Percentiles rank a stretch among this genome's conserved stretches.
Evolutionary conservation across 1,140 invertebrate genomes (phyloP).

Genomic region (Heterodera schachtii): DNA sequence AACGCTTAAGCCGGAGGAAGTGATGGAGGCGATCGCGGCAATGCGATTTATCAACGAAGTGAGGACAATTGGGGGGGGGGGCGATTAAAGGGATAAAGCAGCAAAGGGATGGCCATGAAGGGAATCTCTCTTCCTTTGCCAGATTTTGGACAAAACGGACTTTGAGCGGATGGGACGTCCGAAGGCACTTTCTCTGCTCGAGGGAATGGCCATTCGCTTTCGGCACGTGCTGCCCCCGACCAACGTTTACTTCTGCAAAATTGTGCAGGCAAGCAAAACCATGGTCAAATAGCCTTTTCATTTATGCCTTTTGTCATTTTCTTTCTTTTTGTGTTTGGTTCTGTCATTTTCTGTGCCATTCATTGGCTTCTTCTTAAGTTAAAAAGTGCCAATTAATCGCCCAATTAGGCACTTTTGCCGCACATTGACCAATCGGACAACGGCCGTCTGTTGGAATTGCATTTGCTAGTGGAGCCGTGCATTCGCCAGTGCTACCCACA

Average conservation of each 20-base stretch:
- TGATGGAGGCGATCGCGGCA: constrained; percentile 48
- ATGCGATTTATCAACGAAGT: constrained; percentile 53
- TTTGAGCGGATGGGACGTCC: constrained; percentile 34
- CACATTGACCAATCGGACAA: constrained; percentile 43
- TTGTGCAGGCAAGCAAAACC: constrained; percentile 41
- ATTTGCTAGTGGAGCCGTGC: constrained; percentile 51
- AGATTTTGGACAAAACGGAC: constrained; percentile 31
- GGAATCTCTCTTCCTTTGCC: background rate
- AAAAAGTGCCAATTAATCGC: too few species aligned
- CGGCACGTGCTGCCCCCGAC: constrained; percentile 32
- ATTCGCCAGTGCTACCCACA: constrained; percentile 54
- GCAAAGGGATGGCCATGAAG: background rate
- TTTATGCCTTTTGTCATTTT: constrained; percentile 35
- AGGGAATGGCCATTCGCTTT: constrained; percentile 26
- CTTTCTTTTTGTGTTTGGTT: too few species aligned
- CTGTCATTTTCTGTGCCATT: too few species aligned
- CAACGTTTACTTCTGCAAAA: constrained; percentile 49
- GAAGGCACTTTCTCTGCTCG: constrained; percentile 15
- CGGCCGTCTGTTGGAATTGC: constrained; percentile 35
- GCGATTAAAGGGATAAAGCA: too few species aligned
- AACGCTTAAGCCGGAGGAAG: constrained; percentile 27
- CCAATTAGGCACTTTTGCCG: constrained; percentile 42
- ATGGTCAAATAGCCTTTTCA: constrained; percentile 31
- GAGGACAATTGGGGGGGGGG: background rate
- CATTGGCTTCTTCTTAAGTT: too few species aligned